Base-by-base conservation (phyloP, 1,140 invertebrate genomes). In the Cydia fagiglandana region DNA sequence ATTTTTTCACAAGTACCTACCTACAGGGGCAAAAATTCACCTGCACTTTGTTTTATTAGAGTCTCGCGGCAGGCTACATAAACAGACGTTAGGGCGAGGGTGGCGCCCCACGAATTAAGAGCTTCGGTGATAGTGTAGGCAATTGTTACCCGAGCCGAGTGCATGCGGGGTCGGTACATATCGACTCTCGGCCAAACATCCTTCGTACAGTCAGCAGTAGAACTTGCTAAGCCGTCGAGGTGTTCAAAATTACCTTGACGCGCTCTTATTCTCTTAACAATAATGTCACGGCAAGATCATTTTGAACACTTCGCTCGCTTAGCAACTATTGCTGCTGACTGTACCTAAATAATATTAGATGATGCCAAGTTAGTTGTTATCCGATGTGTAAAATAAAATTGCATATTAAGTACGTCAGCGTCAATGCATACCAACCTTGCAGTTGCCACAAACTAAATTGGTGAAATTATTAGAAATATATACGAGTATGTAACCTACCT, bases 1-100 rank as follows among this genome's bases (percentile, higher is more conserved):
- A 38, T 70, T 45, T 70, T 66, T 70, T 70, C 34, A 68, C n/a
- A 41, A 17, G 34, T 30, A 30, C 30, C 30, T 30, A 30, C 30
- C 30, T 20, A 38, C 15, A 20, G 38, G n/a, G 66, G 17, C 66
- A 41, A 41, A 38, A 70, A 38, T 70, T 41, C 66, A 70, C 28
- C 66, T 70, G 66, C 66, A 70, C 66, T 45, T 70, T 70, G 66
- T 70, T 70, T 70, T 70, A 70, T 70, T 70, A 70, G 34, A 70
- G 56, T 61, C 56, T 24, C 66, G 15, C 64, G 56, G 34, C 66
- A 70, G 66, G 66, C n/a, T 70, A 38, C 66, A 70, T 70, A 70
- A 70, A 45, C 66, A 70, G 38, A 70, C 66, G 66, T 20, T 24
- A 17, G 34, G 66, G 30, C 15, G 34, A 38, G 66, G 66, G 34